Percentiles rank a stretch among this genome's conserved stretches.
These are phyloP conservation scores for Sebastes steindachneri DNA, from an alignment of 2,797 vertebrate species.

Conservation along the genomic window DNA sequence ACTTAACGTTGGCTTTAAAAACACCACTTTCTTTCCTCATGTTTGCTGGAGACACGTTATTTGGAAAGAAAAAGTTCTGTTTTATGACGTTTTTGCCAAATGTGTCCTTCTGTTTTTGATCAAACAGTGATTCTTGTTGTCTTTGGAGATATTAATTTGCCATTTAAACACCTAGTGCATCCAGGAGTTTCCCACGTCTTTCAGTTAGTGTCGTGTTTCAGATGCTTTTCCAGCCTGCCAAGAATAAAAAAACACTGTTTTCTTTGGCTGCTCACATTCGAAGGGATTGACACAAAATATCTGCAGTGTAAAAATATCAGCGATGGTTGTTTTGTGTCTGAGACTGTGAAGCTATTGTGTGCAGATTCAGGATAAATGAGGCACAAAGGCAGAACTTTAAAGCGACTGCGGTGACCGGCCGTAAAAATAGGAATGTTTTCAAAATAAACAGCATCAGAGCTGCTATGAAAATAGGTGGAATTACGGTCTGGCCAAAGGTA, in stretches of 20 bases:
- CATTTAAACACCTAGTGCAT: constrained; percentile 46
- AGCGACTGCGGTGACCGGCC: constrained; percentile 87
- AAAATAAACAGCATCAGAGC: constrained; percentile 91
- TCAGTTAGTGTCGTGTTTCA: constrained; percentile 26
- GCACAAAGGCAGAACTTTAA: constrained; percentile 81
- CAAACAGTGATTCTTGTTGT: constrained; percentile 68
- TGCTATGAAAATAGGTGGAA: constrained; percentile 74
- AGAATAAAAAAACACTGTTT: constrained; percentile 41
- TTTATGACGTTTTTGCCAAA: background rate
- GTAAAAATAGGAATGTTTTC: constrained; percentile 93
- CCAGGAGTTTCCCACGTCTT: constrained; percentile 48
- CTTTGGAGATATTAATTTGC: constrained; percentile 33
- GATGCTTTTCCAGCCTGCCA: constrained; percentile 32
- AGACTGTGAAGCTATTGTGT: constrained; percentile 13
- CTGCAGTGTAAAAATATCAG: constrained; percentile 48
- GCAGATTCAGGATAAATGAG: constrained; percentile 39
- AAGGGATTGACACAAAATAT: constrained; percentile 32
- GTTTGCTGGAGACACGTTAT: constrained; percentile 10
- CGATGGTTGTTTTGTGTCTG: background rate
- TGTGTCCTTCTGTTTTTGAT: constrained; percentile 35
- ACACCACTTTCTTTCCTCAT: background rate
- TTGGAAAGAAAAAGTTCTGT: background rate
- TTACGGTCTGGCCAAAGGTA: constrained; percentile 65
- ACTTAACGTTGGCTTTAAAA: constrained; percentile 8
- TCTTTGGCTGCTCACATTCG: constrained; percentile 39